Evolutionary conservation across 2,888 invertebrate genomes (phyloP), one percentile per base, ranked within the genome.

Genomic region (Polyommatus iphigenia): DNA sequence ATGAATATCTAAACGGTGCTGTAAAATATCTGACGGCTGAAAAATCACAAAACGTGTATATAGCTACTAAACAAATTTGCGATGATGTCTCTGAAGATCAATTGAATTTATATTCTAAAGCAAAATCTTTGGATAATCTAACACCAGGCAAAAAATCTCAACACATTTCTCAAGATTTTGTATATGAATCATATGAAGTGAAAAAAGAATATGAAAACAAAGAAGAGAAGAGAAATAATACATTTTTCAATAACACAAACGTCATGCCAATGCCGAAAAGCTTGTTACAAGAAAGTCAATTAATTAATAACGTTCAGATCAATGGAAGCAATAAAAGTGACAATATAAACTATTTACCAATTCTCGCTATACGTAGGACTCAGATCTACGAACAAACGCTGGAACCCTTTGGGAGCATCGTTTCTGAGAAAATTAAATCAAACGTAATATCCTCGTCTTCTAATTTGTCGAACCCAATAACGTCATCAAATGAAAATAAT

Each of bases 351-450:
- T 79, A 73, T 36, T 18, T 50, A 57, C 32, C 13, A 73, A 67
- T 78, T 46, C 83, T 83, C 78, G 78, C 81, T 0, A 18, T 86
- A 71, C 83, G 84, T 7, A 87, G 83, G 82, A 85, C 83, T 77
- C 82, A 80, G 50, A 91, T 90, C 82, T 86, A 87, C 75, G 87
- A 87, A 75, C 81, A 78, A 79, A 83, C 85, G 79, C 78, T 79
- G 75, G 80, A 57, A 59, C 76, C 54, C 32, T 77, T 76, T 59
- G 41, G 62, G n/a, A 62, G 36, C 6, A 75, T 46, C n/a, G 20
- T 24, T 62, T 80, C 78, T 29, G 76, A 80, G 67, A 59, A 73
- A 20, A 77, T 76, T 24, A 78, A 78, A 78, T 29, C 71, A 77
- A 80, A 76, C 50, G 71, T 78, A 79, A 79, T 67, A 24, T 71